These are phyloP conservation scores for Eptesicus fuscus DNA, from an alignment of 2,113 vertebrate species.

Conservation along the genomic window DNA sequence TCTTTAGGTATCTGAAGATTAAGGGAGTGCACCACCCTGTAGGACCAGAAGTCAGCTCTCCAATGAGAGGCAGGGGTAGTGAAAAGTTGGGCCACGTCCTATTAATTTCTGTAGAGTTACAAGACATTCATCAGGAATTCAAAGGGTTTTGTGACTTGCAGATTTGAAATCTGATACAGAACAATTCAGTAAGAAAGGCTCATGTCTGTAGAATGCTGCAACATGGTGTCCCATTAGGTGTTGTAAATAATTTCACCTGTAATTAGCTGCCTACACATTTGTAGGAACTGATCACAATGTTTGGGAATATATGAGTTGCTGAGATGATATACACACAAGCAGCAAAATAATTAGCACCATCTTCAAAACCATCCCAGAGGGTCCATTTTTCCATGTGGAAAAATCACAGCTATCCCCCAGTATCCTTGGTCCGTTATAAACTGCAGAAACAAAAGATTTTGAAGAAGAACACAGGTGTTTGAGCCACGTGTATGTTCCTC, in stretches of 20 bases:
- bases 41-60: not conserved
- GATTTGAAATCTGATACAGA: not conserved
- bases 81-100: not conserved
- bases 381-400: not conserved
- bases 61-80: fast-evolving
- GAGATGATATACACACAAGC: not conserved
- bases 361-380: not conserved
- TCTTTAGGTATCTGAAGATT: not conserved
- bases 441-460: not conserved
- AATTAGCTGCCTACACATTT: not conserved
- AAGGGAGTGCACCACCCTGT: fast-evolving
- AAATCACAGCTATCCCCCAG: not conserved
- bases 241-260: not conserved
- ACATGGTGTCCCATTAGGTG: not conserved
- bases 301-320: not conserved
- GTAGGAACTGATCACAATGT: not conserved
- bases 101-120: not conserved
- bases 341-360: not conserved
- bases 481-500: not conserved
- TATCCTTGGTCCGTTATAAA: not conserved
- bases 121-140: not conserved
- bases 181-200: not conserved
- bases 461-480: not conserved
- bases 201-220: not conserved
- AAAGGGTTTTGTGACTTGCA: not conserved